Evolutionary conservation across 2,797 vertebrate genomes (phyloP).

Genomic region (Sebastes iracundus): DNA sequence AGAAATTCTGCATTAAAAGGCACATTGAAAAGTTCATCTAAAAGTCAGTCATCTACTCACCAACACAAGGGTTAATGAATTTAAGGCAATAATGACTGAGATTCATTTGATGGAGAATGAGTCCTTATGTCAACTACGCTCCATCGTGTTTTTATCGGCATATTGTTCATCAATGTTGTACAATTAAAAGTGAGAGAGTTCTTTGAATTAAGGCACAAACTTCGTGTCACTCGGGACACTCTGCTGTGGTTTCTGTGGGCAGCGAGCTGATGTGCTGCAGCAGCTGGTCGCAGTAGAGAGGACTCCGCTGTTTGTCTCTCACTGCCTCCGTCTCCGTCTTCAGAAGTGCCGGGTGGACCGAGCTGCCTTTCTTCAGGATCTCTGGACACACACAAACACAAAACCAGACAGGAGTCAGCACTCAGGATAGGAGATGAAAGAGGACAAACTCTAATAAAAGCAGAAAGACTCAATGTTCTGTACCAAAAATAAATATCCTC

Average conservation of each 20-base stretch:
- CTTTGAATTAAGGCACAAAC: background rate
- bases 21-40: background rate
- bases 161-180: background rate
- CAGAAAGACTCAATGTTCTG: background rate
- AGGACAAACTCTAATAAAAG: no score
- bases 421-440: background rate
- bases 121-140: background rate
- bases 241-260: background rate
- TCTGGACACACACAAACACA: constrained; percentile 75
- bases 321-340: constrained; percentile 83
- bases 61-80: background rate
- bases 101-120: background rate
- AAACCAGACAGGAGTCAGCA: background rate
- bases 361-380: constrained; percentile 86
- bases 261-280: constrained; percentile 84
- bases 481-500: background rate
- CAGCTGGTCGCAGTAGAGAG: constrained; percentile 85
- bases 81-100: background rate
- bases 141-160: background rate
- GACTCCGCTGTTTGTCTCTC: constrained; percentile 86
- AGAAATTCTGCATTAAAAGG: background rate
- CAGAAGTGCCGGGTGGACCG: constrained; percentile 84
- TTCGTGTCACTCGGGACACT: background rate
- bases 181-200: background rate
- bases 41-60: background rate